phyloP scores from a whole-genome alignment of 2,888 invertebrate species.

The Folsomia candida region DNA sequence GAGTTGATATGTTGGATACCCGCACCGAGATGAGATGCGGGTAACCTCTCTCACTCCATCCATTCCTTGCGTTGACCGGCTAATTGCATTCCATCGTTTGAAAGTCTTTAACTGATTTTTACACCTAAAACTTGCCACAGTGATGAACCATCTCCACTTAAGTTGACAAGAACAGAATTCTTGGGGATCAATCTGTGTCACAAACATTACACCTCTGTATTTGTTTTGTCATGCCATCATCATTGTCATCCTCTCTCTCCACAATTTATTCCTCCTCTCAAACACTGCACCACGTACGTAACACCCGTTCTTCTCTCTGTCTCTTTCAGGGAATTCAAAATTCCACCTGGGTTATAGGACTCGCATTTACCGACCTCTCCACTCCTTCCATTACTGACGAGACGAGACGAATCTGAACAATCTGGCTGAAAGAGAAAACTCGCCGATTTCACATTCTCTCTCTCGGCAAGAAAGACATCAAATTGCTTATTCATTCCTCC shows the following conservation, averaged over 20 bases:
- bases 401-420: too few relatives aligned
- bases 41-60: too few relatives aligned
- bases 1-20: too few relatives aligned
- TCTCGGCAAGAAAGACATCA: too few relatives aligned
- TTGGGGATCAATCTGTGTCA: slow-evolving; percentile 8
- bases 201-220: slow-evolving; percentile 1
- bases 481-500: too few relatives aligned
- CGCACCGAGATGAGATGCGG: too few relatives aligned
- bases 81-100: slow-evolving; percentile 32
- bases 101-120: neutral
- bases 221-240: slow-evolving; percentile 2
- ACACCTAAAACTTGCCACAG: neutral
- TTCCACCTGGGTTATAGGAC: neutral
- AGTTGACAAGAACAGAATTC: slow-evolving; percentile 15
- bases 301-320: too few relatives aligned
- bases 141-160: neutral
- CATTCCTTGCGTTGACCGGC: slow-evolving; percentile 36
- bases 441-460: too few relatives aligned
- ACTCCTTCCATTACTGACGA: too few relatives aligned
- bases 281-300: neutral
- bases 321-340: too few relatives aligned
- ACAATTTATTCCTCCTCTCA: neutral
- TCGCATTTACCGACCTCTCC: too few relatives aligned
- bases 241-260: neutral
- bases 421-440: too few relatives aligned